Evolutionary conservation across 1,140 invertebrate species (phyloP), one percentile per base, ranked within the genome.

Genomic region (Cepaea nemoralis): DNA sequence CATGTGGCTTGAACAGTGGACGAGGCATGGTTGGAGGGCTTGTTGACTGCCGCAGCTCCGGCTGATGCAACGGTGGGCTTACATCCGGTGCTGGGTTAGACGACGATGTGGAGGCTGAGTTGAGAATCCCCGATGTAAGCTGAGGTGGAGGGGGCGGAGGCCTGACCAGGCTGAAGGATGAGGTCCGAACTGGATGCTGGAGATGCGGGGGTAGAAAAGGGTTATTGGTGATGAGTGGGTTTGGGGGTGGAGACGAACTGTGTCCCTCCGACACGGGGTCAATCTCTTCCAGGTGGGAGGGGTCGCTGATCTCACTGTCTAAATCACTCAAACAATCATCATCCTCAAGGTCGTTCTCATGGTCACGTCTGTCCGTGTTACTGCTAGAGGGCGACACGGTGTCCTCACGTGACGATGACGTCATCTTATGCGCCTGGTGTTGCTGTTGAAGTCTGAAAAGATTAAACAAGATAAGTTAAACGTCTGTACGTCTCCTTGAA

Each of bases 241-340:
- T 80, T 3, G 78, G 78, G 31, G 37, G 78, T 0, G 78, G 78
- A 31, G 78, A 71, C 5, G 78, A 33, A 8, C 67, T 35, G 2
- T 35, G 67, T 8, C 37, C 19, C 14, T 80, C 78, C 24, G 78
- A 80, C 1, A 80, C 78, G 27, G 78, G 78, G 69, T 80, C 78
- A 39, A 80, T 80, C 1, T 80, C 78, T 35, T 80, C 78, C 69
- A 80, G 27, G 27, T 80, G 67, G 1, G 67, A 69, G 2, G 78
- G 78, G 78, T 80, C 78, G 33, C 78, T 80, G 42, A 80, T 59
- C 78, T 80, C 78, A 27, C 67, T 71, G 45, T 73, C 78, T 10
- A 80, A 45, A 63, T 80, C 78, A 45, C 78, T 80, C 27, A 80
- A 19, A 63, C 78, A 80, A 45, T 80, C 78, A 33, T 80, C 78